These are phyloP conservation scores for Aspidiotus destructor DNA, from an alignment of 2,888 invertebrate species.

Conservation along the genomic window DNA sequence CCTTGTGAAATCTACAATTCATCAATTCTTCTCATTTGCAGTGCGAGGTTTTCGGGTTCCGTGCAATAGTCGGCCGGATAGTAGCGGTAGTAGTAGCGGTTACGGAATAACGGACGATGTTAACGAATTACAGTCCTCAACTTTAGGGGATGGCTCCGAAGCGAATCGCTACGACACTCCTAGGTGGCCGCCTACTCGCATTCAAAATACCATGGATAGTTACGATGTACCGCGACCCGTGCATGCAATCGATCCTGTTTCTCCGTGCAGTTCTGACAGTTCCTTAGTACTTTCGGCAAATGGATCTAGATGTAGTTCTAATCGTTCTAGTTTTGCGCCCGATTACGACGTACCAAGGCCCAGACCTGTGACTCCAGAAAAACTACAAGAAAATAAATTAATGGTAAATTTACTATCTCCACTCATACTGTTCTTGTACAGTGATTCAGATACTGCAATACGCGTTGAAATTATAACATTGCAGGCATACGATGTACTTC, in stretches of 20 bases:
- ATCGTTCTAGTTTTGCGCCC: constrained; percentile 50
- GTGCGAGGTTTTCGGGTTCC: not conserved
- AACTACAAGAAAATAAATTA: constrained; percentile 23
- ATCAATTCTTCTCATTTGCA: not conserved
- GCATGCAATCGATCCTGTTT: constrained; percentile 44
- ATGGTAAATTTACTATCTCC: constrained; percentile 6
- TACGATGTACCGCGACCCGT: constrained; percentile 58
- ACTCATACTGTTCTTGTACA: constrained; percentile 35
- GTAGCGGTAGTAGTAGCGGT: constrained; percentile 37
- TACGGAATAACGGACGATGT: constrained; percentile 36
- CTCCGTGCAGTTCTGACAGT: constrained; percentile 58
- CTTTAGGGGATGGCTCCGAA: constrained; percentile 4
- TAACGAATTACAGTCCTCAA: constrained; percentile 53
- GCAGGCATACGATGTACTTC: constrained; percentile 55
- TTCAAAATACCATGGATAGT: constrained; percentile 42
- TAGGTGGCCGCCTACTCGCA: constrained; percentile 7
- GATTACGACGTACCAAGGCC: constrained; percentile 58
- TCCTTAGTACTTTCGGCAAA: constrained; percentile 50
- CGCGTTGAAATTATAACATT: not conserved
- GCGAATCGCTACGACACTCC: constrained; percentile 41
- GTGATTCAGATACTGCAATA: not conserved
- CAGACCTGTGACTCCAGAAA: constrained; percentile 31
- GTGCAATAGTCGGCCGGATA: constrained; percentile 34
- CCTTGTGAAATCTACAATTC: too few relatives aligned
- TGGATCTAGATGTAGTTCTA: constrained; percentile 44